These are phyloP conservation scores for Saccostrea glomerata DNA, from an alignment of 1,140 invertebrate genomes.

Conservation along the genomic window DNA sequence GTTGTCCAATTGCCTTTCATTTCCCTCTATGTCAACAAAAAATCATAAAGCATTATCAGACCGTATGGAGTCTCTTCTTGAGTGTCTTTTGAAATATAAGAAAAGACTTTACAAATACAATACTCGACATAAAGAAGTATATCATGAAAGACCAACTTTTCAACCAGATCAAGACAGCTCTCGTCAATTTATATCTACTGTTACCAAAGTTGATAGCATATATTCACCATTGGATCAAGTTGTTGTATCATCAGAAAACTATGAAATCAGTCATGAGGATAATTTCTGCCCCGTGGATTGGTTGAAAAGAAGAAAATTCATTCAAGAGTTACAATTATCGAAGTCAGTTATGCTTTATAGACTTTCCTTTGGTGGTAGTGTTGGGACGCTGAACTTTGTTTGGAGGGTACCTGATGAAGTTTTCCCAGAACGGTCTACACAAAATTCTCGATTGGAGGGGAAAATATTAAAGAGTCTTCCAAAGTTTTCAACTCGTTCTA, in stretches of 20 bases:
- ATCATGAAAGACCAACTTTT: slow-evolving; percentile 24
- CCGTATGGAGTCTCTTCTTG: not conserved
- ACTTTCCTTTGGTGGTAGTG: slow-evolving; percentile 38
- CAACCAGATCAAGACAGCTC: not conserved
- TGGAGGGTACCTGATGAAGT: slow-evolving; percentile 40
- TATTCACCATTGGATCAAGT: not conserved
- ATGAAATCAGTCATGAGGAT: not conserved
- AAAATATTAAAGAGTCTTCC: slow-evolving; percentile 29
- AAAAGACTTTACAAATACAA: slow-evolving; percentile 46
- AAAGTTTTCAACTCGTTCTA: slow-evolving; percentile 47
- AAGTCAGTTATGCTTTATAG: slow-evolving; percentile 37
- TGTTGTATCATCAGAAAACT: not conserved
- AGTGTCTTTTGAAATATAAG: slow-evolving; percentile 42
- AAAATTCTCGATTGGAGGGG: slow-evolving; percentile 19
- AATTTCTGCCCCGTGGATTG: slow-evolving; percentile 1
- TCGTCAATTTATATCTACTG: not conserved
- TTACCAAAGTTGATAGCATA: not conserved
- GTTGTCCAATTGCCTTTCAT: not conserved
- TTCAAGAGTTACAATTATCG: slow-evolving; percentile 25
- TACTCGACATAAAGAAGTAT: slow-evolving; percentile 21
- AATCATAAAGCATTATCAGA: slow-evolving; percentile 1
- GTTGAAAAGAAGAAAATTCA: slow-evolving; percentile 35
- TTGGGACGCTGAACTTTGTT: slow-evolving; percentile 46
- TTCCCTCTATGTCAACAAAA: slow-evolving; percentile 5
- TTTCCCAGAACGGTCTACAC: not conserved